These are phyloP conservation scores for Scaptomyza tumidula DNA, from an alignment of 2,888 invertebrate species.

Conservation along the genomic window DNA sequence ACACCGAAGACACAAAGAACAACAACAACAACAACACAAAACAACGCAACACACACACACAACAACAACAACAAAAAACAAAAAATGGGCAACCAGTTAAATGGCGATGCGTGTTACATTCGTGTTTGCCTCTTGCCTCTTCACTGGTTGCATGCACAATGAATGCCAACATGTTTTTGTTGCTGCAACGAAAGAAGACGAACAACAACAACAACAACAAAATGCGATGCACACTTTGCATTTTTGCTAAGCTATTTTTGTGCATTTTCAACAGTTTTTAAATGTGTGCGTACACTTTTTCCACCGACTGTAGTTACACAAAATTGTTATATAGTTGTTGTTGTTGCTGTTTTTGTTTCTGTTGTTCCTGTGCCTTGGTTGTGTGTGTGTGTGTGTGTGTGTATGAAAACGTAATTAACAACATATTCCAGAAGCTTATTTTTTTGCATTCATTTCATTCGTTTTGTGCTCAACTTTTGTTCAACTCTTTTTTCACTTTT, in stretches of 20 bases:
- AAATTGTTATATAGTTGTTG: conserved; percentile 41
- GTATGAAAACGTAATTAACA: conserved; percentile 77
- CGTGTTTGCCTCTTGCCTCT: conserved; percentile 35
- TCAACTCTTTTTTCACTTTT: not conserved
- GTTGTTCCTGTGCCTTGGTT: conserved; percentile 25
- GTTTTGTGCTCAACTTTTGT: conserved; percentile 5
- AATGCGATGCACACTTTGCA: conserved; percentile 40
- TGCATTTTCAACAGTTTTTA: conserved; percentile 60
- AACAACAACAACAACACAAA: conserved; percentile 5
- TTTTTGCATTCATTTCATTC: conserved; percentile 15
- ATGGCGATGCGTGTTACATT: conserved; percentile 67
- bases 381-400: conserved; percentile 25
- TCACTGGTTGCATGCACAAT: conserved; percentile 46
- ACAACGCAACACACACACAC: not conserved
- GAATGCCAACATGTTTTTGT: conserved; percentile 42
- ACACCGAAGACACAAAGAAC: conserved; percentile 42
- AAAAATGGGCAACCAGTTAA: conserved; percentile 56
- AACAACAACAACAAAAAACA: conserved; percentile 11
- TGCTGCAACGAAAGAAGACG: conserved; percentile 23
- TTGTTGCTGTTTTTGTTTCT: conserved; percentile 22
- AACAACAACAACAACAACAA: conserved; percentile 34
- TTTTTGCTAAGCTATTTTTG: conserved; percentile 65
- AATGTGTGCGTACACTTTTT: conserved; percentile 66
- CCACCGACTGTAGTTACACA: conserved; percentile 62
- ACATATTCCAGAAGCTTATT: conserved; percentile 63